Conservation (phyloP, 1,140 invertebrate genomes). For the Drosophila kepulauana region DNA sequence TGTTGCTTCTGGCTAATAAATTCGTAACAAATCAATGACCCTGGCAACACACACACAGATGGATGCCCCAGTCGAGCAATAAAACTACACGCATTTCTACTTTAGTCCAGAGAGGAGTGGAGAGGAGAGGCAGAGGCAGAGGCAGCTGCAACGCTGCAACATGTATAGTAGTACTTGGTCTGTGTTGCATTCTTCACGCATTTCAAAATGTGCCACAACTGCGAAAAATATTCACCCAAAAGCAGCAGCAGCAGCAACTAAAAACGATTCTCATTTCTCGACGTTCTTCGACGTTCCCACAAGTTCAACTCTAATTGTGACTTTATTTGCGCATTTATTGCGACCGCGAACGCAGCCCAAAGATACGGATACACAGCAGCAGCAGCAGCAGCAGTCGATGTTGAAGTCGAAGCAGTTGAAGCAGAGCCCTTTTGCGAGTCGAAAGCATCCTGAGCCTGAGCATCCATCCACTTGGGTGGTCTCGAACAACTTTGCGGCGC, state of each 20-base stretch:
- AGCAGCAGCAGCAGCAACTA: constrained; percentile 2
- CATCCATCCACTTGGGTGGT: constrained; percentile 81
- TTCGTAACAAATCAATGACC: constrained; percentile 83
- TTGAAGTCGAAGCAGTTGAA: constrained; percentile 45
- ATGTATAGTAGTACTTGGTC: constrained; percentile 31
- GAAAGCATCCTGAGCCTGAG: constrained; percentile 53
- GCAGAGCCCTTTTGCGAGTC: constrained; percentile 23
- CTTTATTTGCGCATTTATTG: constrained; percentile 84
- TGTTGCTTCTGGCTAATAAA: constrained; percentile 63
- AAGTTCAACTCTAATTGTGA: constrained; percentile 84
- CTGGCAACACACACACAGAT: constrained; percentile 14
- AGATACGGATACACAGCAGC: constrained; percentile 33
- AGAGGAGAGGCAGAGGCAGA: constrained; percentile 8
- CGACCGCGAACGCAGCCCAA: constrained; percentile 47
- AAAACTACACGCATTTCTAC: constrained; percentile 78
- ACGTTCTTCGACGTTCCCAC: constrained; percentile 60
- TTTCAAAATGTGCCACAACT: constrained; percentile 67
- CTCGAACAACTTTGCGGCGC: constrained; percentile 84
- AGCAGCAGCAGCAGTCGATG: constrained; percentile 50
- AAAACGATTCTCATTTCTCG: constrained; percentile 47
- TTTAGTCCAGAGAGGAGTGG: constrained; percentile 53
- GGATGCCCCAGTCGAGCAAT: constrained; percentile 49
- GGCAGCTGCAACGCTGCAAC: constrained; percentile 33
- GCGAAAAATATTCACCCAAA: too few relatives aligned
- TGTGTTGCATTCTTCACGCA: constrained; percentile 76